Percentiles rank a stretch among this genome's conserved stretches.
Evolutionary conservation across 2,888 invertebrate genomes (phyloP).

Genomic region (Sesia bembeciformis): DNA sequence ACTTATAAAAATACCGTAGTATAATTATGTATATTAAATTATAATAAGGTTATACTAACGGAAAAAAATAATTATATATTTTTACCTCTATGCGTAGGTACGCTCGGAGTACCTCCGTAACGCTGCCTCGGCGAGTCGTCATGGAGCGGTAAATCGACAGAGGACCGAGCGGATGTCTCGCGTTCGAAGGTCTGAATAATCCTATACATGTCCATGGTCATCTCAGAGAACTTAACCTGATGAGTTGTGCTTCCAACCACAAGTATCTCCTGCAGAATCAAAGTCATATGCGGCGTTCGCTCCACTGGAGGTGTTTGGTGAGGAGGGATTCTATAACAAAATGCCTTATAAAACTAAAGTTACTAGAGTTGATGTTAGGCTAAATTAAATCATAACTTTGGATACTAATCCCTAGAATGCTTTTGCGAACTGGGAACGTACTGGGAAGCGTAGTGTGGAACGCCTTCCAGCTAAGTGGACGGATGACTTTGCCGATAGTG

Average conservation of each 20-base stretch:
- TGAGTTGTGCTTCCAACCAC: constrained; percentile 95
- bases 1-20: too few relatives aligned
- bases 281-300: constrained; percentile 87
- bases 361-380: too few relatives aligned
- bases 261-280: constrained; percentile 93
- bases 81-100: constrained; percentile 39
- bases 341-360: too few relatives aligned
- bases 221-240: constrained; percentile 96
- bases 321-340: constrained; percentile 79
- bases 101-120: constrained; percentile 64
- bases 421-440: too few relatives aligned
- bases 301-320: constrained; percentile 91
- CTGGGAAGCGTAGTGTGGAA: too few relatives aligned
- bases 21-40: too few relatives aligned
- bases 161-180: constrained; percentile 86
- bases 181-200: constrained; percentile 96
- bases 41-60: too few relatives aligned
- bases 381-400: too few relatives aligned
- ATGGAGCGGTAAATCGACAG: constrained; percentile 67
- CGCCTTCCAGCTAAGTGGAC: too few relatives aligned
- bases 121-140: constrained; percentile 70
- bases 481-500: too few relatives aligned
- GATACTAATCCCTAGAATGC: too few relatives aligned
- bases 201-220: constrained; percentile 98
- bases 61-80: neutral